phyloP scores from a whole-genome alignment of 1,140 invertebrate genomes.

The Zaprionus davidi region DNA sequence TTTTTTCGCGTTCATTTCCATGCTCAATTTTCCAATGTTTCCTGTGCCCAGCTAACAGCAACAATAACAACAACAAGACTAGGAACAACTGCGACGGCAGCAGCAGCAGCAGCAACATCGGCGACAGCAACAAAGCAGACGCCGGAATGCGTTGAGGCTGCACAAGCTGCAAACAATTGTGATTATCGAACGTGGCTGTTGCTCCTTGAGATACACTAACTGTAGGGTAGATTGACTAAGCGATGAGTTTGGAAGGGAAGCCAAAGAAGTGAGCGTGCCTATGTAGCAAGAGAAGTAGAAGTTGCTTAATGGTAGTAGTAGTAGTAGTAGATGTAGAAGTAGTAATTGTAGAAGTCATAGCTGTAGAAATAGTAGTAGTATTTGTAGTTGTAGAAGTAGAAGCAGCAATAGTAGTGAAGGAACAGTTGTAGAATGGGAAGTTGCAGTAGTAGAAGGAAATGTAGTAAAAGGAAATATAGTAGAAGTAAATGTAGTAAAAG shows the following conservation, averaged over 20 bases:
- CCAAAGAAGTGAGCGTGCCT: too few relatives aligned
- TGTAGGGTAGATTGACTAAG: background rate
- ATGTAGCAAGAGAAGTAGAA: background rate
- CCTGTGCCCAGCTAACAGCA: slow-evolving; percentile 72
- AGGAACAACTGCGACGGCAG: slow-evolving; percentile 42
- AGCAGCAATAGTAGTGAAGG: too few relatives aligned
- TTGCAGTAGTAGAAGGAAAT: too few relatives aligned
- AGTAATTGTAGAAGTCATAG: background rate
- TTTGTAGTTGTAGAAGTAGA: too few relatives aligned
- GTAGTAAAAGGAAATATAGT: too few relatives aligned
- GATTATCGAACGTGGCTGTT: slow-evolving; percentile 72
- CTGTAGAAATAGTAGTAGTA: too few relatives aligned
- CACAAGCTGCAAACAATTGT: slow-evolving; percentile 80
- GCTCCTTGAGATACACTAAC: slow-evolving; percentile 34
- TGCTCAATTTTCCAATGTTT: slow-evolving; percentile 82
- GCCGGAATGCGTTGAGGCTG: slow-evolving; percentile 71
- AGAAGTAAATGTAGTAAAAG: too few relatives aligned
- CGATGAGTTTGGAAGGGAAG: background rate
- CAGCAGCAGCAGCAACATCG: slow-evolving; percentile 37
- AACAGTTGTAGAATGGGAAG: too few relatives aligned
- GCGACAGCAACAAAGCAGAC: slow-evolving; percentile 54
- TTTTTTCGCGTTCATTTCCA: slow-evolving; percentile 69
- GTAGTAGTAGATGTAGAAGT: background rate
- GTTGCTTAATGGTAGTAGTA: background rate
- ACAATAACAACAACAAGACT: slow-evolving; percentile 23